A percentile compares a stretch with the other conserved stretches of the same genome.
These are phyloP conservation scores for Tachina fera DNA, from an alignment of 2,888 invertebrate genomes.

Conservation along the genomic window DNA sequence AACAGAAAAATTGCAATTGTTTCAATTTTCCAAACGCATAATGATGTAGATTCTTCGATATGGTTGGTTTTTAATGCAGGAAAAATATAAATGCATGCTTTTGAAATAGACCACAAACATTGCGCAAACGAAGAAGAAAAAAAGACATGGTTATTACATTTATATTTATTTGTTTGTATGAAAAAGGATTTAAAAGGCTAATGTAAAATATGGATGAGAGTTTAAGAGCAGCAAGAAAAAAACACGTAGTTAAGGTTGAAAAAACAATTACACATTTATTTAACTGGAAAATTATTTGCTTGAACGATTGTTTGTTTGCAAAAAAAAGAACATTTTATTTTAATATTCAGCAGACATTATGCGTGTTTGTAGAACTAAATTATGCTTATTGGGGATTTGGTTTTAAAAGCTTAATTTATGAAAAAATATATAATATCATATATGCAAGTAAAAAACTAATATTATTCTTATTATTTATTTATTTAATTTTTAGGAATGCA, in stretches of 20 bases:
- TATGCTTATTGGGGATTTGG: background rate
- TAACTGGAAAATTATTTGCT: conserved; percentile 36
- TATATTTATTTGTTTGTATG: conserved; percentile 32
- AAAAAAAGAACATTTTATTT: background rate
- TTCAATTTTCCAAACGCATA: conserved; percentile 33
- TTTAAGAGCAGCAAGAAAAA: background rate
- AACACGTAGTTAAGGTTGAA: conserved; percentile 3
- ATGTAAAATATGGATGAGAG: conserved; percentile 32
- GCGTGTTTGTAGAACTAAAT: background rate
- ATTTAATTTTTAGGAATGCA: too few relatives aligned
- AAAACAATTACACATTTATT: conserved; percentile 22
- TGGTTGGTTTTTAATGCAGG: conserved; percentile 4
- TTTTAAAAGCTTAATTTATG: too few relatives aligned
- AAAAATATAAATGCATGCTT: background rate
- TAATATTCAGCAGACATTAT: background rate
- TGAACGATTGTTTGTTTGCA: background rate
- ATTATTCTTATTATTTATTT: too few relatives aligned
- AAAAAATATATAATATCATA: too few relatives aligned
- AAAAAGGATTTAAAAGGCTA: conserved; percentile 46
- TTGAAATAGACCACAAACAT: conserved; percentile 1
- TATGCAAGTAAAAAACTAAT: too few relatives aligned
- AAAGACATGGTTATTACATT: background rate
- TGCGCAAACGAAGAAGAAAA: background rate
- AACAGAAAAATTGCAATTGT: conserved; percentile 47
- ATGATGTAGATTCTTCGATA: conserved; percentile 15